A percentile compares a stretch with the other conserved stretches of the same genome.
Evolutionary conservation across 1,140 invertebrate genomes (phyloP).

Genomic region (Dufourea novaeangliae): DNA sequence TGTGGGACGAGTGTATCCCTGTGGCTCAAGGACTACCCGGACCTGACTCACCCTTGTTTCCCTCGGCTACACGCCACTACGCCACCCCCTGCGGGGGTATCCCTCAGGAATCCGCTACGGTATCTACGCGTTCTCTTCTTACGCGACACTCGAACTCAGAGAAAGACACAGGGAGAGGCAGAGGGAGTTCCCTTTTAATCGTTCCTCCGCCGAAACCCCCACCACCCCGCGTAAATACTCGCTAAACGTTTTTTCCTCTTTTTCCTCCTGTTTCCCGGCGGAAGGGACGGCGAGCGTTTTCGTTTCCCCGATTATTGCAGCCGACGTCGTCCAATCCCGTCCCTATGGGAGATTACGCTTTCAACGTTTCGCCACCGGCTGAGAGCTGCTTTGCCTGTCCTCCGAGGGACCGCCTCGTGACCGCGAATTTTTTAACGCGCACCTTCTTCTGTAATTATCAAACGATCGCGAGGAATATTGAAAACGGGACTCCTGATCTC

Average conservation of each 20-base stretch:
- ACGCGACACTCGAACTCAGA: conserved; percentile 1
- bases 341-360: not conserved
- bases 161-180: not conserved
- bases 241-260: conserved; percentile 7
- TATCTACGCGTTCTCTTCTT: conserved; percentile 30
- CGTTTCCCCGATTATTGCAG: not conserved
- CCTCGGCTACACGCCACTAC: conserved; percentile 30
- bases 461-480: not conserved
- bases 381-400: not conserved
- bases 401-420: not conserved
- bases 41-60: conserved; percentile 47
- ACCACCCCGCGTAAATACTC: not conserved
- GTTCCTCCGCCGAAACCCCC: not conserved
- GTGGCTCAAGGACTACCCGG: conserved; percentile 66
- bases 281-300: conserved; percentile 5
- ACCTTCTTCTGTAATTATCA: not conserved
- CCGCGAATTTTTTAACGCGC: not conserved
- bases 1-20: conserved; percentile 67
- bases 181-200: conserved; percentile 13
- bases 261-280: not conserved
- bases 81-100: conserved; percentile 24
- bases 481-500: not conserved
- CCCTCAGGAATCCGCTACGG: conserved; percentile 41
- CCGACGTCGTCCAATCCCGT: not conserved
- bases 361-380: not conserved